Evolutionary conservation across 2,797 vertebrate genomes (phyloP).

Genomic region (Agapornis canus): DNA sequence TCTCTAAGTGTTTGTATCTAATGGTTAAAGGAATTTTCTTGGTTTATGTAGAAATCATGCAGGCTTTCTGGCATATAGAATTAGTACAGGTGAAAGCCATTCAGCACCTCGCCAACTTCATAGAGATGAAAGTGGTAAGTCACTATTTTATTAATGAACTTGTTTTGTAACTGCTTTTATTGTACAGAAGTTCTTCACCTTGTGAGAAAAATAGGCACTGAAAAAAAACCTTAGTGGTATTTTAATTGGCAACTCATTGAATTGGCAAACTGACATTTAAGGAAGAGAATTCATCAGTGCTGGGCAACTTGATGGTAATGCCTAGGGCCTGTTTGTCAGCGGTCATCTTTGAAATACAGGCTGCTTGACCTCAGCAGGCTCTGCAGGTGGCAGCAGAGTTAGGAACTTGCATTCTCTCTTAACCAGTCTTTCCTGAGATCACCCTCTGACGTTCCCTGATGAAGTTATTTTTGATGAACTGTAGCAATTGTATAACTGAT

Average conservation of each 20-base stretch:
- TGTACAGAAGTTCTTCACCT: background rate
- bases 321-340: background rate
- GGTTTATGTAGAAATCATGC: conserved; percentile 72
- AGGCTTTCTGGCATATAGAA: conserved; percentile 63
- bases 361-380: conserved; percentile 13
- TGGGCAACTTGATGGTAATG: background rate
- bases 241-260: background rate
- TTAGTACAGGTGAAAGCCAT: conserved; percentile 69
- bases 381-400: conserved; percentile 65
- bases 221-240: background rate
- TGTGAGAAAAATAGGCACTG: background rate
- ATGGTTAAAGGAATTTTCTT: background rate
- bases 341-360: background rate
- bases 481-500: background rate
- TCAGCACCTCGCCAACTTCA: conserved; percentile 46
- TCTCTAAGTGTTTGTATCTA: background rate
- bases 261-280: background rate
- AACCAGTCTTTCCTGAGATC: background rate
- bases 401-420: background rate
- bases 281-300: background rate
- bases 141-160: background rate
- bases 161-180: background rate
- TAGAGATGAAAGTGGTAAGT: conserved; percentile 62
- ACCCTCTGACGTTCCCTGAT: background rate
- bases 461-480: background rate